A percentile compares a stretch with the other conserved stretches of the same genome.
phyloP scores from a whole-genome alignment of 1,140 invertebrate genomes.

The Ridgeia piscesae region DNA sequence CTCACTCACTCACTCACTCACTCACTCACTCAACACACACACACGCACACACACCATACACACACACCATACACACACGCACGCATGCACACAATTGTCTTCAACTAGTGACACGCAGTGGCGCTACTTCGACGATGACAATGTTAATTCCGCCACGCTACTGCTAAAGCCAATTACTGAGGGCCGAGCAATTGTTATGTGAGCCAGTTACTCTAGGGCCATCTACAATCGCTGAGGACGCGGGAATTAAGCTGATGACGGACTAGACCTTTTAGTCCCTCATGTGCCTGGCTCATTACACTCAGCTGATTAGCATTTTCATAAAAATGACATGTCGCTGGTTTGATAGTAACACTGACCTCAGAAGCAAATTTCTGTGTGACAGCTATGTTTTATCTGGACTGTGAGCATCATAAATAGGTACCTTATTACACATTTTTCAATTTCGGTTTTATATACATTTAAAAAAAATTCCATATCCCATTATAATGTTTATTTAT shows the following conservation, averaged over 20 bases:
- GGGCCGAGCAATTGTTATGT: not conserved
- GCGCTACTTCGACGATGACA: not conserved
- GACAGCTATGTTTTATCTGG: too few relatives aligned
- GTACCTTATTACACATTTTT: too few relatives aligned
- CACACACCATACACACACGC: too few relatives aligned
- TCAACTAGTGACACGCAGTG: not conserved
- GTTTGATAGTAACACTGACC: not conserved
- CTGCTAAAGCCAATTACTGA: not conserved
- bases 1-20: too few relatives aligned
- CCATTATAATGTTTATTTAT: too few relatives aligned
- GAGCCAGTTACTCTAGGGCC: not conserved
- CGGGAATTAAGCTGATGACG: not conserved
- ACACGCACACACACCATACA: too few relatives aligned
- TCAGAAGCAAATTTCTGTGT: not conserved
- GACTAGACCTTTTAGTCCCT: not conserved
- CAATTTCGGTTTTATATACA: too few relatives aligned
- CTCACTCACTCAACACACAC: too few relatives aligned
- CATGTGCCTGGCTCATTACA: not conserved
- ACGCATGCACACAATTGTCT: not conserved
- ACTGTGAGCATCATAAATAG: too few relatives aligned
- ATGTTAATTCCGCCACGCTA: not conserved
- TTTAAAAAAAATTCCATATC: too few relatives aligned
- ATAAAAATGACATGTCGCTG: not conserved
- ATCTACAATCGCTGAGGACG: not conserved
- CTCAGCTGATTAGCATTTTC: not conserved